Conservation (phyloP, 1,140 invertebrate species). For the Drosophila suzukii region DNA sequence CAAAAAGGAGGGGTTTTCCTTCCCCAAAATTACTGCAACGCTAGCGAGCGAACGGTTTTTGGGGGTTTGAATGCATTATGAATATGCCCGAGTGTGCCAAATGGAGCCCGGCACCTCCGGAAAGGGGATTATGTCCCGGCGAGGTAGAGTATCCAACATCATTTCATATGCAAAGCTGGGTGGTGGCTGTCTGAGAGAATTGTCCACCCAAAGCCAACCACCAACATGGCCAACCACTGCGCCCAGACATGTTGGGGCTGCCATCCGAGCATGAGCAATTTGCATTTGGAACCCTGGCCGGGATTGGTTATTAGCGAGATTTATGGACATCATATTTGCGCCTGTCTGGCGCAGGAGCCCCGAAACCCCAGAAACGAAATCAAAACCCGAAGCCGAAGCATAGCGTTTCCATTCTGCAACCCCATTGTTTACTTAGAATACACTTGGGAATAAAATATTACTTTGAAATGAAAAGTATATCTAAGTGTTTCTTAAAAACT, state of each 20-base stretch:
- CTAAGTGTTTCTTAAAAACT: no score
- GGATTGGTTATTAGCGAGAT: constrained; percentile 82
- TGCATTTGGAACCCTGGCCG: constrained; percentile 70
- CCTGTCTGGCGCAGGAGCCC: constrained; percentile 15
- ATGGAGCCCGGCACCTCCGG: constrained; percentile 4
- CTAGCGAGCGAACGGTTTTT: not conserved
- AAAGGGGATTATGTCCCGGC: constrained; percentile 18
- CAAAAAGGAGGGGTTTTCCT: not conserved
- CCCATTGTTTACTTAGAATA: constrained; percentile 16
- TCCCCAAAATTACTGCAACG: constrained; percentile 7
- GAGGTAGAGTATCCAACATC: constrained; percentile 24
- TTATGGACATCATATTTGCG: constrained; percentile 77
- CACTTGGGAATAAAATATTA: not conserved
- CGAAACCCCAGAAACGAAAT: constrained; percentile 22
- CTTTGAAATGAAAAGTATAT: not conserved
- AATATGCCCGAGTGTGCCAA: constrained; percentile 59
- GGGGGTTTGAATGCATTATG: constrained; percentile 61
- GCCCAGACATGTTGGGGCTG: constrained; percentile 22
- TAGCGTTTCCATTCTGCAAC: not conserved
- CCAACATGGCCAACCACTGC: constrained; percentile 50
- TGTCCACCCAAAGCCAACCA: constrained; percentile 49
- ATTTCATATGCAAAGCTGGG: constrained; percentile 75
- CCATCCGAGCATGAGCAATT: constrained; percentile 66
- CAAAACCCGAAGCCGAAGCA: constrained; percentile 6
- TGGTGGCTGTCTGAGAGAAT: constrained; percentile 7